These are phyloP conservation scores for Morus bassanus DNA, from an alignment of 2,797 vertebrate genomes.

Conservation along the genomic window DNA sequence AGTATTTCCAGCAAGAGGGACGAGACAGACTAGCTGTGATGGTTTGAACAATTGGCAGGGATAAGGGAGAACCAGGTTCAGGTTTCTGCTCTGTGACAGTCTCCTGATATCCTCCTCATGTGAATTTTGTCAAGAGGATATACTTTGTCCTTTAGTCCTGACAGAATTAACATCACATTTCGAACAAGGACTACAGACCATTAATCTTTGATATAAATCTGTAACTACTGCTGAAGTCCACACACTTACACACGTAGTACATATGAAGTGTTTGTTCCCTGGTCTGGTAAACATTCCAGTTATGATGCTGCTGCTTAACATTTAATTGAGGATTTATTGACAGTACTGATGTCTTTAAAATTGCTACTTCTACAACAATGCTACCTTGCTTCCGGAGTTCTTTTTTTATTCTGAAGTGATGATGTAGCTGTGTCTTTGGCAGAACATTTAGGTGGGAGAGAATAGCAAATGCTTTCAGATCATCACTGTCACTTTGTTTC, in stretches of 20 bases:
- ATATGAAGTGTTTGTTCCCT: background rate
- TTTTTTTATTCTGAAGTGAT: background rate
- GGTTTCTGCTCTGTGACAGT: background rate
- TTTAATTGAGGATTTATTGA: background rate
- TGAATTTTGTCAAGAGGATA: background rate
- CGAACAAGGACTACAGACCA: background rate
- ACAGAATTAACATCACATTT: background rate
- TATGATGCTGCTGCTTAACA: background rate
- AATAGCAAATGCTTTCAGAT: background rate
- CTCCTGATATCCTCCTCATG: background rate
- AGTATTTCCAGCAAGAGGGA: background rate
- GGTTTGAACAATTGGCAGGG: background rate
- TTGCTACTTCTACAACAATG: background rate
- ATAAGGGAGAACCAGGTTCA: background rate
- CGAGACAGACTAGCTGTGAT: background rate
- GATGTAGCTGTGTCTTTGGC: background rate
- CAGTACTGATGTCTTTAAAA: background rate
- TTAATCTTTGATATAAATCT: background rate
- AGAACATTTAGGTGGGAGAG: background rate
- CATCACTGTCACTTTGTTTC: background rate
- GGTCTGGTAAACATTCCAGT: background rate
- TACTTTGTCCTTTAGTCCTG: background rate
- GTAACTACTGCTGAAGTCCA: background rate
- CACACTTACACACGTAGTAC: rapidly evolving
- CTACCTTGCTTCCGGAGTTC: background rate